phyloP scores from a whole-genome alignment of 2,113 vertebrate species.

The Pseudorasbora parva region DNA sequence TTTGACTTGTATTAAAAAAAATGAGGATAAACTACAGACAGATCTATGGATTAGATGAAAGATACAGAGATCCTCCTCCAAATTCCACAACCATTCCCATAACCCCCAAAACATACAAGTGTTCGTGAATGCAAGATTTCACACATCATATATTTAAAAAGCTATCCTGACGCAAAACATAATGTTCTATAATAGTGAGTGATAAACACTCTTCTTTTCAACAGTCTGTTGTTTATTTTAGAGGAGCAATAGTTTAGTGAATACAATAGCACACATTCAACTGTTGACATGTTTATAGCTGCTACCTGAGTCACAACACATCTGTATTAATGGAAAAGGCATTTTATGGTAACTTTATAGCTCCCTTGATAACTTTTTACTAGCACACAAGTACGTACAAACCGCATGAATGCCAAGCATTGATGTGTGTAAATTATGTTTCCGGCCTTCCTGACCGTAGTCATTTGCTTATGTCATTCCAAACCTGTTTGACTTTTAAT shows the following conservation, averaged over 20 bases:
- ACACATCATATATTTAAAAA: background rate
- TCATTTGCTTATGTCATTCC: background rate
- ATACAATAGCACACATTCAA: constrained; percentile 6
- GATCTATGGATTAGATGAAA: background rate
- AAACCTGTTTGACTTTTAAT: background rate
- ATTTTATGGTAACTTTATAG: background rate
- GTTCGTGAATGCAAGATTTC: background rate
- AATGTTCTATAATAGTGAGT: background rate
- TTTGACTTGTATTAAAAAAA: background rate
- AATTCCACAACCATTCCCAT: background rate
- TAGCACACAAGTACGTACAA: background rate
- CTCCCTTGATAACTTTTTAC: background rate
- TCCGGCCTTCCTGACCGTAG: background rate
- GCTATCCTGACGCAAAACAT: background rate
- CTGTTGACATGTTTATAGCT: constrained; percentile 4
- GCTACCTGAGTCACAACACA: background rate
- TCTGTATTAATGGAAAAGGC: background rate
- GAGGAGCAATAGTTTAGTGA: background rate
- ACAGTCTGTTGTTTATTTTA: background rate
- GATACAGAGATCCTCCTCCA: background rate
- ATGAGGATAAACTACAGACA: background rate
- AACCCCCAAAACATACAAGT: background rate
- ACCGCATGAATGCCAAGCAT: background rate
- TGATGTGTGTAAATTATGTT: background rate
- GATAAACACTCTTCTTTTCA: background rate